Percentiles rank a stretch among this genome's conserved stretches.
Evolutionary conservation across 2,888 invertebrate species (phyloP).

Genomic region (Oegoconia quadripuncta): DNA sequence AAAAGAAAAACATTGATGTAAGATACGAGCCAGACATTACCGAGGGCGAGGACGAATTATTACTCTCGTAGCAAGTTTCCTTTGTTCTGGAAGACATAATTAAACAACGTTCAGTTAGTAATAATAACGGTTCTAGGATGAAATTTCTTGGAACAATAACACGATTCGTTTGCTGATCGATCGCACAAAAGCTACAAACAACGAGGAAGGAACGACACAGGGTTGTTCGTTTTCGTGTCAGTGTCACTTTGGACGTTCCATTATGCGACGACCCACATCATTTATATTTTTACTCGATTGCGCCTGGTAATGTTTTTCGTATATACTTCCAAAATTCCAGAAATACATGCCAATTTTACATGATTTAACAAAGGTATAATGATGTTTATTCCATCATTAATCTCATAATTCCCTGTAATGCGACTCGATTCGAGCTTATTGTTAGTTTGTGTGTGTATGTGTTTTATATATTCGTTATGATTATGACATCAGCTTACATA

Average conservation of each 20-base stretch:
- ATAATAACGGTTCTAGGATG: slow-evolving; percentile 13
- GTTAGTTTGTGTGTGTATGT: too few relatives aligned
- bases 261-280: slow-evolving; percentile 31
- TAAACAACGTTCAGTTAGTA: slow-evolving; percentile 25
- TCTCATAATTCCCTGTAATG: too few relatives aligned
- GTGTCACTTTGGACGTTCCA: slow-evolving; percentile 46
- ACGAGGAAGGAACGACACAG: slow-evolving; percentile 20
- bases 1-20: slow-evolving; percentile 61
- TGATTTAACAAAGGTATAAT: too few relatives aligned
- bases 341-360: too few relatives aligned
- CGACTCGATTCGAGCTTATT: too few relatives aligned
- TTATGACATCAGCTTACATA: too few relatives aligned
- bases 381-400: too few relatives aligned
- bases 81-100: slow-evolving; percentile 33
- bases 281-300: neutral
- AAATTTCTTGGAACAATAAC: slow-evolving; percentile 9
- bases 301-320: neutral
- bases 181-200: slow-evolving; percentile 1
- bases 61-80: slow-evolving; percentile 40
- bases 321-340: too few relatives aligned
- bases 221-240: slow-evolving; percentile 46
- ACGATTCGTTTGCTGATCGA: slow-evolving; percentile 6
- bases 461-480: too few relatives aligned
- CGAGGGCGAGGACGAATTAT: slow-evolving; percentile 44
- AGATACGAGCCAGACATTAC: slow-evolving; percentile 47